Evolutionary conservation across 2,797 vertebrate genomes (phyloP).

Genomic region (Morelia viridis): DNA sequence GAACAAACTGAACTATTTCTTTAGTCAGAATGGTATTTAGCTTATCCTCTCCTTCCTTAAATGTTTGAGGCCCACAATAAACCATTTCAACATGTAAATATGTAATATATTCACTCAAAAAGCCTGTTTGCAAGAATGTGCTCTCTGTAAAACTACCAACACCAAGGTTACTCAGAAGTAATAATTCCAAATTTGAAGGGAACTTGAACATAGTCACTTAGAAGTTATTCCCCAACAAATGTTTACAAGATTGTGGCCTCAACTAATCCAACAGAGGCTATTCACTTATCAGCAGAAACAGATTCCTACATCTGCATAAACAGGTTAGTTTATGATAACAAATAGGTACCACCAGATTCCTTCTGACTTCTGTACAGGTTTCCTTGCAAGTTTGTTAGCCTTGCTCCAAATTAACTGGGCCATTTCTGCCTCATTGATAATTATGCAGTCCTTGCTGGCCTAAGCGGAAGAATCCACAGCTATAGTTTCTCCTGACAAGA

Average conservation of each 20-base stretch:
- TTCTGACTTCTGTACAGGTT: background rate
- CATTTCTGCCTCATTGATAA: background rate
- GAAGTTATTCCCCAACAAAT: background rate
- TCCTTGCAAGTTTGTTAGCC: background rate
- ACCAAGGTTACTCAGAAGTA: background rate
- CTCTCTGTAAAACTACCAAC: background rate
- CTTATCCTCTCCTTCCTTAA: background rate
- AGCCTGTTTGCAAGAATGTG: background rate
- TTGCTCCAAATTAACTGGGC: background rate
- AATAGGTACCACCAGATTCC: background rate
- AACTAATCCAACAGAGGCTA: background rate
- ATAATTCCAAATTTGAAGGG: background rate
- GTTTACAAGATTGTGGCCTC: background rate
- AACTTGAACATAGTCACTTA: background rate
- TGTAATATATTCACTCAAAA: background rate
- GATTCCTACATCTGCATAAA: background rate
- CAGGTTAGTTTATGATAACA: background rate
- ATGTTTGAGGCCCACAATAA: background rate
- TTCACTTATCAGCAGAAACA: background rate
- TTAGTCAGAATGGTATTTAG: background rate
- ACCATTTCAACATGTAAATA: background rate
- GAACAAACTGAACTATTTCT: background rate
- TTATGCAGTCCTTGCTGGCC: background rate
- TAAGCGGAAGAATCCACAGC: background rate
- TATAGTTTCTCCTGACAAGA: background rate